Conservation (phyloP, 2,113 vertebrate genomes). For the Carassius auratus region DNA sequence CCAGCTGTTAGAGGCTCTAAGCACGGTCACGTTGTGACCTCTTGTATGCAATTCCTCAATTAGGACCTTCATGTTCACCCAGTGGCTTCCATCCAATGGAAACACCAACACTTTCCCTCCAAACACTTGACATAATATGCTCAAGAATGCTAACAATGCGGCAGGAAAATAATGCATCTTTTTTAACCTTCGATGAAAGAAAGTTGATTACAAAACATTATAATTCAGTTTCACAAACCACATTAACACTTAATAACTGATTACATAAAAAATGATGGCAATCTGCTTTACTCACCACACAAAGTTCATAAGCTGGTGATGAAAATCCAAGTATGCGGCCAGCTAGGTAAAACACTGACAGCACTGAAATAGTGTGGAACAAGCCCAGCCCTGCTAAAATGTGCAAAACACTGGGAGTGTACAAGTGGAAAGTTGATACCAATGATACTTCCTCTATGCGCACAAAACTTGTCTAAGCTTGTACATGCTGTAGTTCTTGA, state of each 20-base stretch:
- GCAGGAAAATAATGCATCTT: conserved; percentile 11
- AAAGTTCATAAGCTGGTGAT: neutral
- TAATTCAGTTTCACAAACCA: neutral
- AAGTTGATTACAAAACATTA: neutral
- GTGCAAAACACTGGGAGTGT: neutral
- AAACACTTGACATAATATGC: neutral
- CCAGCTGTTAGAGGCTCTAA: conserved; percentile 40
- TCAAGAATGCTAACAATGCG: conserved; percentile 17
- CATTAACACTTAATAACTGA: neutral
- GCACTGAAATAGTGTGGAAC: neutral
- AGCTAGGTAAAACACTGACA: neutral
- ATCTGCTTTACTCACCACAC: neutral
- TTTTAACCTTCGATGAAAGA: conserved; percentile 5
- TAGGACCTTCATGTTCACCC: conserved; percentile 58
- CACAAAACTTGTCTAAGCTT: conserved; percentile 1
- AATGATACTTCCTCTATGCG: neutral
- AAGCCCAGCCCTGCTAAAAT: neutral
- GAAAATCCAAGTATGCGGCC: neutral
- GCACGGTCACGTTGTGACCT: conserved; percentile 52
- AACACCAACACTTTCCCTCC: conserved; percentile 51
- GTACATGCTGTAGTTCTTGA: neutral
- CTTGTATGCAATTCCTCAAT: conserved; percentile 47
- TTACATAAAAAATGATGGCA: neutral
- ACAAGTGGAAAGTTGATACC: neutral
- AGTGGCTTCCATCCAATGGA: conserved; percentile 57